These are phyloP conservation scores for Nemotelus pantherinus DNA, from an alignment of 2,888 invertebrate genomes.

Conservation along the genomic window DNA sequence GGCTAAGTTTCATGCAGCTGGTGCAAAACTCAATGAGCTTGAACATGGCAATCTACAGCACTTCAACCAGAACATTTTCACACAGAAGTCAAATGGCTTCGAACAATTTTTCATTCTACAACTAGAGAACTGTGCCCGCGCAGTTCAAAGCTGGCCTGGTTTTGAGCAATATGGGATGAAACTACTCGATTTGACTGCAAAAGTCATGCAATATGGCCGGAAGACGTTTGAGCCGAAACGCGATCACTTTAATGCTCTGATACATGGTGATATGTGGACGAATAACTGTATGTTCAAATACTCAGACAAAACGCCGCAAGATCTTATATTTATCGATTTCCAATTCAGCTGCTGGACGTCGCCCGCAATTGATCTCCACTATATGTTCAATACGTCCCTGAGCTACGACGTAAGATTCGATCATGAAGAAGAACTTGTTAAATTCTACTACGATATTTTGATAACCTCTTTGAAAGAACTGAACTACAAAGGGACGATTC, in stretches of 20 bases:
- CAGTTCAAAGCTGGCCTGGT: constrained; percentile 58
- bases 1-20: constrained; percentile 67
- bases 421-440: constrained; percentile 59
- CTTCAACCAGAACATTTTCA: constrained; percentile 62
- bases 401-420: constrained; percentile 58
- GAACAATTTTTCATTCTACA: constrained; percentile 58
- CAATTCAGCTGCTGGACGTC: constrained; percentile 63
- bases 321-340: constrained; percentile 60
- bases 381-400: constrained; percentile 61
- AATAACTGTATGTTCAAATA: constrained; percentile 35
- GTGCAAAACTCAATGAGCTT: constrained; percentile 65
- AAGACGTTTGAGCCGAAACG: background rate
- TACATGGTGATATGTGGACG: constrained; percentile 30
- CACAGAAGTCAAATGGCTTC: constrained; percentile 56
- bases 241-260: constrained; percentile 20
- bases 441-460: constrained; percentile 58
- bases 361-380: constrained; percentile 62
- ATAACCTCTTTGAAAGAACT: constrained; percentile 56
- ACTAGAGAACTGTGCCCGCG: constrained; percentile 57
- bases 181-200: background rate
- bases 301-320: constrained; percentile 18
- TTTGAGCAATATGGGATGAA: constrained; percentile 30
- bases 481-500: constrained; percentile 56
- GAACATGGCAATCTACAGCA: constrained; percentile 51
- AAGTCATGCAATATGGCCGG: constrained; percentile 6